Base-by-base conservation (phyloP, 1,140 invertebrate genomes). In the Zophobas morio region DNA sequence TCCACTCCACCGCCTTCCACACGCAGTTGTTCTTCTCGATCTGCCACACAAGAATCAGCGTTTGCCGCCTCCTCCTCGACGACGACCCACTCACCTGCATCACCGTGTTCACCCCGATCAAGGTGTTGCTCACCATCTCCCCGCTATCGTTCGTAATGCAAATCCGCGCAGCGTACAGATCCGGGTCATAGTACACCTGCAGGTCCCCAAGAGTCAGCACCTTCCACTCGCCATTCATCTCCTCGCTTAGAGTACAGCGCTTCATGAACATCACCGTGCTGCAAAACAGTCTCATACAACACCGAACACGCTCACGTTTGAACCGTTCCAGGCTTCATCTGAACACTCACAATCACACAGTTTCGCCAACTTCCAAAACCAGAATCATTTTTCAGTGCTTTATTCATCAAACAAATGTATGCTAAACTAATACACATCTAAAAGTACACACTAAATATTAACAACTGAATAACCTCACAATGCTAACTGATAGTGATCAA, bases 121-220 rank as follows among this genome's bases (percentile, higher is more conserved):
- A 37, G 0, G 84, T 85, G 56, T 82, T 85, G 60, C 80, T 82
- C 5, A 84, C 1, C 32, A 79, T 49, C 32, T 75, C 70, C 3
- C 81, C 82, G 34, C 63, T 63, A 36, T 83, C 81, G 40, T 82
- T 76, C 6, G 32, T 79, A 35, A 86, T 54, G 32, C 39, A 71
- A 57, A 86, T 84, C 37, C 81, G 74, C 1, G 84, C 79, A 1
- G 78, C 81, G 66, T 83, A 85, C 5, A 83, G 37, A 56, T 85
- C 84, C 4, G 78, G 63, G 70, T 86, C 84, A 63, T 83, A 86
- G 70, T 82, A 84, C 32, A 86, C 77, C 51, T 83, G 76, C 6
- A 85, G 60, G 3, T 80, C 79, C 4, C 85, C 85, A 1, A 56
- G 74, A 20, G 70, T 70, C 0, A 85, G 70, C 0, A 75, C 56